phyloP scores from a whole-genome alignment of 2,797 vertebrate genomes.

The Anniella stebbinsi region DNA sequence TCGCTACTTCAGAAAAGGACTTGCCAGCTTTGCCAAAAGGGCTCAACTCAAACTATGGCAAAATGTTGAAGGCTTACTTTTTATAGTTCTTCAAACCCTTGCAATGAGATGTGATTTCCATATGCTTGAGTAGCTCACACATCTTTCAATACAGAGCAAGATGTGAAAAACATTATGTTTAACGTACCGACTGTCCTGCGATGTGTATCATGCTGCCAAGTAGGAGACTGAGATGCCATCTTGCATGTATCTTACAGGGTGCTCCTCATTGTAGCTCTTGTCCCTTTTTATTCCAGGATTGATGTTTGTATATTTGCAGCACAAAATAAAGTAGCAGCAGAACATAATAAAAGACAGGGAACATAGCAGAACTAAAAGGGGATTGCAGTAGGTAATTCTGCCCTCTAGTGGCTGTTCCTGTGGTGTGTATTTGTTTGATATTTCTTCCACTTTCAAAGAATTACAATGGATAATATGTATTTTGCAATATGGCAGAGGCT shows the following conservation, averaged over 20 bases:
- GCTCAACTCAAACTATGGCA: neutral
- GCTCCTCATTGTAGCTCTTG: neutral
- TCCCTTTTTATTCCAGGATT: neutral
- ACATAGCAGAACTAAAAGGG: neutral
- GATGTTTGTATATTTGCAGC: neutral
- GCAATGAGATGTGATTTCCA: neutral
- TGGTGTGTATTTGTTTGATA: neutral
- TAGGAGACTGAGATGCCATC: neutral
- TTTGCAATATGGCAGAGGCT: neutral
- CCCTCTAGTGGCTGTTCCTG: slow-evolving; percentile 22
- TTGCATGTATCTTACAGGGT: no score
- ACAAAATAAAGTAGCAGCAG: neutral
- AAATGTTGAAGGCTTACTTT: neutral
- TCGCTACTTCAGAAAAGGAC: neutral
- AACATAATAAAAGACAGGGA: neutral
- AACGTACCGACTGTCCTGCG: neutral
- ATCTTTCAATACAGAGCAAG: neutral
- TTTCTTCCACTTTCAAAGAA: neutral
- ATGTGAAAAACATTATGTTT: neutral
- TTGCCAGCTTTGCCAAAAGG: no score
- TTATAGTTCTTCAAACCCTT: neutral
- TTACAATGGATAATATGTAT: neutral
- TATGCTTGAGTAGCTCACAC: neutral
- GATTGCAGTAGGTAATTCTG: neutral
- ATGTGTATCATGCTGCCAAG: neutral